phyloP scores from a whole-genome alignment of 1,140 invertebrate species.

The Scaptomyza pallida region DNA sequence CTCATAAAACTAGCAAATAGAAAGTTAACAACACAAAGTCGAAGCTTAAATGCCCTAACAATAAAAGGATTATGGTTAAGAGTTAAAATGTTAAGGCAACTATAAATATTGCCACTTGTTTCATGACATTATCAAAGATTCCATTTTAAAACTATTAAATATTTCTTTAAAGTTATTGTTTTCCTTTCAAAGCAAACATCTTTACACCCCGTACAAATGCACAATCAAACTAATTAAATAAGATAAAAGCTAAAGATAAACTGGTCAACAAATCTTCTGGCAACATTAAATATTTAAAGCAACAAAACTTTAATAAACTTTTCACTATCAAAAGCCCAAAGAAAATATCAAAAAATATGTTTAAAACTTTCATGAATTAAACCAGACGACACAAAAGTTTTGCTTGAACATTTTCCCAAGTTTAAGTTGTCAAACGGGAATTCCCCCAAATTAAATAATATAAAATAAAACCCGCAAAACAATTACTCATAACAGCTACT shows the following conservation, averaged over 20 bases:
- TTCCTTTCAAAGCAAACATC: not conserved
- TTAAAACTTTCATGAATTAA: not conserved
- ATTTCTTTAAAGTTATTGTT: not conserved
- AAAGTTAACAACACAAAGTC: not conserved
- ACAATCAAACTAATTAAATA: slow-evolving; percentile 18
- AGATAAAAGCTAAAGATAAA: slow-evolving; percentile 2
- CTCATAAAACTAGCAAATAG: not conserved
- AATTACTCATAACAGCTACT: slow-evolving; percentile 19
- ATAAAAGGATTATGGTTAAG: no score
- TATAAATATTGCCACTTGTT: not conserved
- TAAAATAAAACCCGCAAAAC: not conserved
- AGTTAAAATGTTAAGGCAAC: no score
- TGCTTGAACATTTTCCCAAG: not conserved
- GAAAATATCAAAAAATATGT: not conserved
- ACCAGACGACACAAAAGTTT: not conserved
- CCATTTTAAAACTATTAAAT: not conserved
- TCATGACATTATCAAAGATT: not conserved
- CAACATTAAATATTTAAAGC: not conserved
- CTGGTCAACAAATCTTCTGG: not conserved
- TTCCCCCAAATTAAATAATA: not conserved
- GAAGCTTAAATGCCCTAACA: not conserved
- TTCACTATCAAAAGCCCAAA: no score
- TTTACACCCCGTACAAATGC: slow-evolving; percentile 3
- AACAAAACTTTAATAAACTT: no score
- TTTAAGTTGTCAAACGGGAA: not conserved